Evolutionary conservation across 2,888 invertebrate genomes (phyloP).

Genomic region (Cheilosia soror): DNA sequence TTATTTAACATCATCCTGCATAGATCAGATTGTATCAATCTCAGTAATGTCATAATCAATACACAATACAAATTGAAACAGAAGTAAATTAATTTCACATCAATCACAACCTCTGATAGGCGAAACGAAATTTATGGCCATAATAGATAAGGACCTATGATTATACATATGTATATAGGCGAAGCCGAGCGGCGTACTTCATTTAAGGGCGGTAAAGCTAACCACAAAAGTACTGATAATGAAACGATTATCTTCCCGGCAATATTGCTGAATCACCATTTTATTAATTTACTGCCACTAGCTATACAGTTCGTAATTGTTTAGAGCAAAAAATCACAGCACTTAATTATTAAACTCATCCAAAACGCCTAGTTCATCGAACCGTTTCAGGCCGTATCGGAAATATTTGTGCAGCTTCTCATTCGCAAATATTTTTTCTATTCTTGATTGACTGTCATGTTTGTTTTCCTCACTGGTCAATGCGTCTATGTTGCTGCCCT

Average conservation of each 20-base stretch:
- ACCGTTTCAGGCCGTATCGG: conserved; percentile 78
- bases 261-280: background rate
- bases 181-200: too few species aligned
- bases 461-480: conserved; percentile 76
- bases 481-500: conserved; percentile 78
- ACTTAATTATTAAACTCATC: conserved; percentile 74
- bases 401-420: conserved; percentile 78
- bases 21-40: too few species aligned
- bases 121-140: too few species aligned
- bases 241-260: background rate
- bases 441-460: conserved; percentile 72
- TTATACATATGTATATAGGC: too few species aligned
- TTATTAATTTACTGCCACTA: background rate
- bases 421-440: conserved; percentile 77
- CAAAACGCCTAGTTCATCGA: conserved; percentile 79
- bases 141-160: too few species aligned
- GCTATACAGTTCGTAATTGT: conserved; percentile 6
- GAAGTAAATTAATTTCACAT: too few species aligned
- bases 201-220: too few species aligned
- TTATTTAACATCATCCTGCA: too few species aligned
- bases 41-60: too few species aligned
- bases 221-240: background rate
- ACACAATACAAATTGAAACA: too few species aligned
- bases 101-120: too few species aligned
- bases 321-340: background rate